phyloP scores from a whole-genome alignment of 2,888 invertebrate species.

The Oxycera nigricornis region DNA sequence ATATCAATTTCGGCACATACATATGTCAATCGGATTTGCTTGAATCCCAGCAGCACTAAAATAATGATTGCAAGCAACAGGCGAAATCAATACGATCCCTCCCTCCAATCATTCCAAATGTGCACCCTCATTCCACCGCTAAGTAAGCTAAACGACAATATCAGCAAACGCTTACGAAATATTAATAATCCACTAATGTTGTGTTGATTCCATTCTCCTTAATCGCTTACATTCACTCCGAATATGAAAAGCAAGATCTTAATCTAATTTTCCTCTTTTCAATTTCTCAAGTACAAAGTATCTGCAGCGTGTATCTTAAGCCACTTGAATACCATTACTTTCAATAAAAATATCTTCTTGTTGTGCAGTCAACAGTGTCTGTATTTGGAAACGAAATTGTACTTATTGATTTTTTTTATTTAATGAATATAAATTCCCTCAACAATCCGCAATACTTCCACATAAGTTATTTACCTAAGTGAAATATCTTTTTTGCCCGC shows the following conservation, averaged over 20 bases:
- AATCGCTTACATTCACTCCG: not conserved
- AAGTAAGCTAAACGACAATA: not conserved
- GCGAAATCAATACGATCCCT: too few relatives aligned
- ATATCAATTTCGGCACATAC: too few relatives aligned
- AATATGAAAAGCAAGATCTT: not conserved
- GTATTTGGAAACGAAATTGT: not conserved
- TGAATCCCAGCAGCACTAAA: too few relatives aligned
- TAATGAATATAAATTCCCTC: too few relatives aligned
- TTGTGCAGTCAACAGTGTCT: not conserved
- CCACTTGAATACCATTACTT: constrained; percentile 3
- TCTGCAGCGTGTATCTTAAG: not conserved
- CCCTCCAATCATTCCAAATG: too few relatives aligned
- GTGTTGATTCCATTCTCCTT: not conserved
- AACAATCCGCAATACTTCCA: too few relatives aligned
- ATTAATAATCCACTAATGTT: not conserved
- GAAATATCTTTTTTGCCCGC: too few relatives aligned
- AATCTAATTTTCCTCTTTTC: not conserved
- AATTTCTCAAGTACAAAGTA: not conserved
- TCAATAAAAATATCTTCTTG: constrained; percentile 20
- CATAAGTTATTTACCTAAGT: too few relatives aligned
- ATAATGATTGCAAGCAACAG: too few relatives aligned
- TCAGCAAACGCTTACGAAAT: not conserved
- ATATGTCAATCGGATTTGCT: too few relatives aligned
- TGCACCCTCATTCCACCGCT: too few relatives aligned
- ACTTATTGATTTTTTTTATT: too few relatives aligned